Evolutionary conservation across 2,113 vertebrate genomes (phyloP), one percentile per base, ranked within the genome.

Genomic region (Apaloderma vittatum): DNA sequence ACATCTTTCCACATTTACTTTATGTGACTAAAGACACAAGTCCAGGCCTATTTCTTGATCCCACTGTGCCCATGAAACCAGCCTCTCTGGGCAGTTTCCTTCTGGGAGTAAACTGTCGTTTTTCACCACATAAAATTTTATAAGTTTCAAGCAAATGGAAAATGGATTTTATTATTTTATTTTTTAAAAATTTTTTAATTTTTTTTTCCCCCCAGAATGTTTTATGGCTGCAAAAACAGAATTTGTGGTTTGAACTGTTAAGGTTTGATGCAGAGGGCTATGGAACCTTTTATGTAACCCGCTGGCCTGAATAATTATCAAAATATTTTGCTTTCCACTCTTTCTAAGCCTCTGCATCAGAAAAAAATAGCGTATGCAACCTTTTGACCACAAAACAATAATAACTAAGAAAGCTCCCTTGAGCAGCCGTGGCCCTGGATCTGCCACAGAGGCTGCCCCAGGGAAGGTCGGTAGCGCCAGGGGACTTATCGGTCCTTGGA

Each of bases 261-360:
- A 97, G 98, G 98, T 98, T 99, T 98, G 98, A 99, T 99, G 98
- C 98, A 98, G 98, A 99, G 97, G 97, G 98, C 98, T 98, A 98
- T 99, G 98, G 99, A 99, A 99, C 97, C 98, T 99, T 99, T 99
- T 99, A 99, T 99, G 98, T 98, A 99, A 99, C 99, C 98, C 97
- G 98, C 99, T 98, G 98, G 98, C 98, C 98, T 98, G 98, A 98
- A 99, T 98, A 98, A 99, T 99, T 99, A 98, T 98, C 97, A 98
- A 99, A 99, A 99, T 99, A 99, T 99, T 99, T 99, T 97, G 98
- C 98, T 99, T 99, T 99, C 99, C 99, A 99, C 98, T 98, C 98
- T 99, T 99, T 98, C 97, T 98, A 98, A 99, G 98, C 98, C 97
- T 98, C 98, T 99, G 97, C 97, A 98, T 96, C 88, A 89, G 93